These are phyloP conservation scores for Bufotes viridis DNA, from an alignment of 2,797 vertebrate species.

Conservation along the genomic window DNA sequence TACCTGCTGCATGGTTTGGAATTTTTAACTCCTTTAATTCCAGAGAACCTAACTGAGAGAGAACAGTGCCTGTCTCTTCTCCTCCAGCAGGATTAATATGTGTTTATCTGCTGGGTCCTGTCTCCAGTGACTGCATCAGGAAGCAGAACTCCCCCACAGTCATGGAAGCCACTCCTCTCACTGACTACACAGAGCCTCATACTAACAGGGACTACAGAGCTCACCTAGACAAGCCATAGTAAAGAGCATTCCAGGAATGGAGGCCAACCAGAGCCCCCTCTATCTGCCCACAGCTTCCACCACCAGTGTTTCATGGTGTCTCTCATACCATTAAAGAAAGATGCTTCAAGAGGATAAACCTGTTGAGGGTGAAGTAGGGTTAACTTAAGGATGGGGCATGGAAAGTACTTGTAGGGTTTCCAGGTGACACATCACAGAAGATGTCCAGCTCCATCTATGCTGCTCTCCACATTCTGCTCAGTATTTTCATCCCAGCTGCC, in stretches of 20 bases:
- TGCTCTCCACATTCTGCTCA: constrained; percentile 59
- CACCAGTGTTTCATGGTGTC: no score
- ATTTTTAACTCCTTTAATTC: no score
- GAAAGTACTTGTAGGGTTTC: background rate
- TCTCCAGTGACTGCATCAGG: background rate
- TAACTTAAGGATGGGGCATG: background rate
- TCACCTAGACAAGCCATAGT: background rate
- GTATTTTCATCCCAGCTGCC: constrained; percentile 61
- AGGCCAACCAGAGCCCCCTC: background rate
- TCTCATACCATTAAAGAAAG: background rate
- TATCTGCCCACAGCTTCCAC: background rate
- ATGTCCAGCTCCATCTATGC: constrained; percentile 59
- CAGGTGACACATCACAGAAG: constrained; percentile 5
- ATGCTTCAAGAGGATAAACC: background rate
- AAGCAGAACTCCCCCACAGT: constrained; percentile 15
- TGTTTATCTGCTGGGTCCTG: constrained; percentile 16
- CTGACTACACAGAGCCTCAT: background rate
- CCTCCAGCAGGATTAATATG: constrained; percentile 14
- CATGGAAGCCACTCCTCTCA: constrained; percentile 35
- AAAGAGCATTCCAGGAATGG: background rate
- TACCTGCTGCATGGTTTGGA: no score
- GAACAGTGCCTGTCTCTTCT: background rate
- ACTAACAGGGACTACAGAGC: constrained; percentile 2
- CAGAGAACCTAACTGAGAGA: no score
- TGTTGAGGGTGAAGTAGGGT: background rate